Evolutionary conservation across 1,140 invertebrate genomes (phyloP), one percentile per base, ranked within the genome.

Genomic region (Conus betulinus): DNA sequence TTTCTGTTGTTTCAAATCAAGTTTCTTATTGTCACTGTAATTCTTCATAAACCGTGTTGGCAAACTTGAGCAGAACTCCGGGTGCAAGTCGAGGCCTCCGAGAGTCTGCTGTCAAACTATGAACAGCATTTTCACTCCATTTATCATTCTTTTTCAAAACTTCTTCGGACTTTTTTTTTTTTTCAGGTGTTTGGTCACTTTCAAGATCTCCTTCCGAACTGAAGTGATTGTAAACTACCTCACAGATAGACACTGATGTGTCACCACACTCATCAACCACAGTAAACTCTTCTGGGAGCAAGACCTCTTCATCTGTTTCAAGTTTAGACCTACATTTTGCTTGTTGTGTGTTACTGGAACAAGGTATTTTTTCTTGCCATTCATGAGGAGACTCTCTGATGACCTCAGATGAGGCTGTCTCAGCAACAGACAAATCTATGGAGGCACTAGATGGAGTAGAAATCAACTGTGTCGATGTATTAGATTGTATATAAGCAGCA

Each of bases 251-350:
- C 39, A 55, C 7, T 71, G 67, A n/a, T 20, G 51, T 23, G 39
- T 81, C 39, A 13, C 79, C 79, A 81, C 79, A 81, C 39, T 81
- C 51, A 53, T 81, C 79, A 10, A 81, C 7, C 39, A 81, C 79
- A 7, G 79, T 53, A 23, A 81, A 81, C 17, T 81, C 39, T 6
- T 52, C 51, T 17, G 67, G 67, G 17, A 71, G 20, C 17, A n/a
- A 71, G 67, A 71, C 23, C 67, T 71, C 67, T 71, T 20, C 67
- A n/a, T 7, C 15, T 20, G 13, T 23, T 71, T 23, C 20, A 23
- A 7, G 23, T 1, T 23, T 20, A 71, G 67, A 23, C 4, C 23
- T n/a, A 71, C 67, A 71, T 71, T n/a, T 20, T 71, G 67, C 20
- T 71, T 23, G 17, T 23, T 0, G 13, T 71, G 11, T 71, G 17